Evolutionary conservation across 2,888 invertebrate genomes (phyloP).

Genomic region (Tillus elongatus): DNA sequence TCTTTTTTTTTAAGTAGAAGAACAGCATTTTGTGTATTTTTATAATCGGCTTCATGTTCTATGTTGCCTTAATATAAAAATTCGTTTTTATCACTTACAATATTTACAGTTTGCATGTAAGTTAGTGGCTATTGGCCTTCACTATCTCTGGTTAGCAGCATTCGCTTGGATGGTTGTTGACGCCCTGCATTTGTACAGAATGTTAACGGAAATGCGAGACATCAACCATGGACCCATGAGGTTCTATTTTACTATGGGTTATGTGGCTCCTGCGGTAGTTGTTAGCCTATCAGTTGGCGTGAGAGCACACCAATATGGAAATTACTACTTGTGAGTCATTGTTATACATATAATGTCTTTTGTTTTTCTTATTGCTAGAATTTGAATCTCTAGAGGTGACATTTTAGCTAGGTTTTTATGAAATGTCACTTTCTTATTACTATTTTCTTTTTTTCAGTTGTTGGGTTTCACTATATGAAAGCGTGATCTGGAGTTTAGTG

Average conservation of each 20-base stretch:
- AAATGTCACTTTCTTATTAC: no score
- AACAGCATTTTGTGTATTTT: no score
- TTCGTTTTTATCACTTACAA: slow-evolving; percentile 1
- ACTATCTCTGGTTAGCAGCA: slow-evolving; percentile 86
- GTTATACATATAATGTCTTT: background rate
- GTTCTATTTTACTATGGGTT: slow-evolving; percentile 86
- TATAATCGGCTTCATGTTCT: slow-evolving; percentile 12
- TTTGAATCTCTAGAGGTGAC: no score
- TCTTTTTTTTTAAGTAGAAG: no score
- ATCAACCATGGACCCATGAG: slow-evolving; percentile 92
- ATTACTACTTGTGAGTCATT: slow-evolving; percentile 67
- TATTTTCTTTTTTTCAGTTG: slow-evolving; percentile 54
- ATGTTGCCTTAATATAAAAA: slow-evolving; percentile 11
- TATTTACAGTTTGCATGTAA: slow-evolving; percentile 83
- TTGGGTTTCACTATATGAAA: slow-evolving; percentile 89
- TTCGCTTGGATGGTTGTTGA: slow-evolving; percentile 90
- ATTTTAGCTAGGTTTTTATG: no score
- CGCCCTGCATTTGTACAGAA: slow-evolving; percentile 84
- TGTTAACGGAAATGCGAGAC: slow-evolving; percentile 91
- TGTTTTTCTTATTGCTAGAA: no score
- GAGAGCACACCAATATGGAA: slow-evolving; percentile 90
- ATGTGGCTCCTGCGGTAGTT: slow-evolving; percentile 83
- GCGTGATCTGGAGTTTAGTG: slow-evolving; percentile 91
- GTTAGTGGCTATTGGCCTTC: slow-evolving; percentile 79
- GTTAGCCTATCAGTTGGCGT: slow-evolving; percentile 88